Evolutionary conservation across 2,797 vertebrate species (phyloP), one percentile per base, ranked within the genome.

Genomic region (Iguana delicatissima): DNA sequence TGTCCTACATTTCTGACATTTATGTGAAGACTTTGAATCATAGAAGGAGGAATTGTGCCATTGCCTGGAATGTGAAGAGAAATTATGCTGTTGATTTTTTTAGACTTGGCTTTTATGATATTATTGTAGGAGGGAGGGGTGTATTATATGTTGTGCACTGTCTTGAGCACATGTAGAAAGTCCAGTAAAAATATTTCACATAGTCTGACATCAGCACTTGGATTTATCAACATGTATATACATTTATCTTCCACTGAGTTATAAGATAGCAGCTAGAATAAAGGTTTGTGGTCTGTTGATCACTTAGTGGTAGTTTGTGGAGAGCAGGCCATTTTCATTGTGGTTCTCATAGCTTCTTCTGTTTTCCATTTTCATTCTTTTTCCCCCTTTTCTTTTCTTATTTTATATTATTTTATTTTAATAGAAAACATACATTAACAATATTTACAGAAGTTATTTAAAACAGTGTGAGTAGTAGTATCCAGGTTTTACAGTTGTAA

Each of bases 211-310:
- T 52, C 20, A 42, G 18, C 74, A 50, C 59, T 77, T 42, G 59
- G 46, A 79, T 79, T 35, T 62, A 83, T 62, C 55, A 64, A 76
- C 29, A 38, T 76, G 32, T 32, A 29, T 69, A 74, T 69, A 55
- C 50, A 69, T 16, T 35, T 3, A 46, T 38, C 50, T 3, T 29
- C 24, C 16, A 10, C 72, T 67, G 29, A 69, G n/a, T n/a, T 79
- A 22, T 69, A 38, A 69, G 38, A 80, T 18, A 85, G 55, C 42
- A 85, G 10, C 59, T 77, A 16, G 16, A 55, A 64, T 16, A 72
- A 16, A 80, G 38, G 77, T 72, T 73, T 90, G 74, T 50, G 89
- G 35, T 79, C 92, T 24, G 46, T 38, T 16, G n/a, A 24, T 67
- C n/a, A 13, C n/a, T 85, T 85, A 67, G 52, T 13, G 1, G 62